Base-by-base conservation (phyloP, 1,140 invertebrate species). In the Polypedilum pembai region DNA sequence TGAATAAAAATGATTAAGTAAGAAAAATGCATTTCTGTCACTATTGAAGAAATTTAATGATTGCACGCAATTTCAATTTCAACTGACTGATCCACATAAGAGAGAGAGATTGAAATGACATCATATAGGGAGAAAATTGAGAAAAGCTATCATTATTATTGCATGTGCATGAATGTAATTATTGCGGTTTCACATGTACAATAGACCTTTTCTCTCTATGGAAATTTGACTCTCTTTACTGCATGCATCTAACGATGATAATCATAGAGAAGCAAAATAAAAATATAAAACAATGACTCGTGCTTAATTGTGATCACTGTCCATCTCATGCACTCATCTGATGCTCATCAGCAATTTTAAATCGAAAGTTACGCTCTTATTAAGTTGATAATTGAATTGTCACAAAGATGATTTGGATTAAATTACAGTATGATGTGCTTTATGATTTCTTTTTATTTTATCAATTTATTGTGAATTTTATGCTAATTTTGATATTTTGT, bases 231-330 rank as follows among this genome's bases (percentile, higher is more conserved):
- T 33, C 12, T 33, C 24, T 33, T 33, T 33, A 15, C 45, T n/a
- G 45, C 12, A n/a, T 56, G 45, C 45, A 56, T 56, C 45, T 56
- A 56, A 12, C n/a, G n/a, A 56, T 45, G 8, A 45, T 56, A 56
- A 56, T 56, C n/a, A 56, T 56, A 56, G 45, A 56, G n/a, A 56
- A n/a, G 45, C n/a, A n/a, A n/a, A n/a, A n/a, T n/a, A n/a, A n/a
- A 56, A 56, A 56, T 12, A 15, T 56, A 56, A 56, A n/a, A n/a
- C 45, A 56, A n/a, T 56, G 45, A n/a, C 45, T 56, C 45, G 45
- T 56, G 45, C 45, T 56, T n/a, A 56, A n/a, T 56, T 56, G 45
- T 56, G 45, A 56, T 56, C 45, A 56, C n/a, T 56, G 45, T 56
- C 45, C 45, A 56, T 56, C 45, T 56, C n/a, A 56, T 56, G 12